Evolutionary conservation across 2,888 invertebrate genomes (phyloP).

Genomic region (Branchinecta sandiegonensis): DNA sequence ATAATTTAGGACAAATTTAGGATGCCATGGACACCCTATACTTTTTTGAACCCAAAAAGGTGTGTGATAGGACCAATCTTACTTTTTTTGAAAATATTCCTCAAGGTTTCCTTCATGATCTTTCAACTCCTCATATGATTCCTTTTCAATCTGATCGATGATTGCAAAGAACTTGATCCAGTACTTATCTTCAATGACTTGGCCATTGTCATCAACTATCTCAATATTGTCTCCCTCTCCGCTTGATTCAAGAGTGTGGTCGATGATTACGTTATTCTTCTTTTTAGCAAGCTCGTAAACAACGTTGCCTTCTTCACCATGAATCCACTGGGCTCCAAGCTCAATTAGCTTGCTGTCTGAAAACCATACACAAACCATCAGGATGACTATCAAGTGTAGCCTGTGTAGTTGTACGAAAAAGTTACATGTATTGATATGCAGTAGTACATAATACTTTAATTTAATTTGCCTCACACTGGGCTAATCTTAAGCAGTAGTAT

Average conservation of each 20-base stretch:
- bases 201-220: conserved; percentile 19
- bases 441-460: too few relatives aligned
- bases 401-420: too few relatives aligned
- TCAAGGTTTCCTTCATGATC: conserved; percentile 35
- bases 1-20: too few relatives aligned
- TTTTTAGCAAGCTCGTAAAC: conserved; percentile 46
- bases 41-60: too few relatives aligned
- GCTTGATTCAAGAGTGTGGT: conserved; percentile 18
- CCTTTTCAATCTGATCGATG: conserved; percentile 32
- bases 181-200: background rate
- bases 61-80: conserved; percentile 26
- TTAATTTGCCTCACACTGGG: too few relatives aligned
- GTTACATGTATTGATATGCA: too few relatives aligned
- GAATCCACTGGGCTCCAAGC: conserved; percentile 85
- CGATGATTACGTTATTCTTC: conserved; percentile 19
- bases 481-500: too few relatives aligned
- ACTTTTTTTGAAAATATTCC: conserved; percentile 34
- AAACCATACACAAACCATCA: background rate
- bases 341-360: conserved; percentile 41
- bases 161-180: conserved; percentile 19
- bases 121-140: conserved; percentile 32
- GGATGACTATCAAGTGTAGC: too few relatives aligned
- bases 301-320: conserved; percentile 76
- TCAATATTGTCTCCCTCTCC: conserved; percentile 21
- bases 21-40: too few relatives aligned